These are phyloP conservation scores for Turnix velox DNA, from an alignment of 2,113 vertebrate species.

Conservation along the genomic window DNA sequence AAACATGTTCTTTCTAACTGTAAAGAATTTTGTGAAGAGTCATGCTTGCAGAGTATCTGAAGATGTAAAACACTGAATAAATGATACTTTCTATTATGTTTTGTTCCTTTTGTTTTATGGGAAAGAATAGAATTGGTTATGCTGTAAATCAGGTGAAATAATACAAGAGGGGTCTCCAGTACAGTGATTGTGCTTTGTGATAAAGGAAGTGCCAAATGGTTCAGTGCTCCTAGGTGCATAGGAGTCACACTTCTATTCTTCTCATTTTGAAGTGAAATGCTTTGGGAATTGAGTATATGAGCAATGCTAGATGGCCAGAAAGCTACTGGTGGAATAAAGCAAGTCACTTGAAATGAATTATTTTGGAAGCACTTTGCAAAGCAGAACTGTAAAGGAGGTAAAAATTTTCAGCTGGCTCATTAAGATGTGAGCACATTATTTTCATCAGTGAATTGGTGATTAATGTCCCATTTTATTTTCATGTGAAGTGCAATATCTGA, in stretches of 20 bases:
- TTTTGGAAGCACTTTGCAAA: conserved; percentile 24
- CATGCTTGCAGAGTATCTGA: background rate
- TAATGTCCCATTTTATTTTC: conserved; percentile 37
- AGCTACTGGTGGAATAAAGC: conserved; percentile 13
- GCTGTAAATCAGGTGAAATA: background rate
- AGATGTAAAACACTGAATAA: background rate
- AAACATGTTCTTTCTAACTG: background rate
- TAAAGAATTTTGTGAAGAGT: background rate
- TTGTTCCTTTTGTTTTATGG: background rate
- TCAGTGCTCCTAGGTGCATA: background rate
- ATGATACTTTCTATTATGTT: background rate
- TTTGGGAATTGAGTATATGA: conserved; percentile 48
- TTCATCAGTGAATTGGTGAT: conserved; percentile 35
- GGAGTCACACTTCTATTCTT: conserved; percentile 11
- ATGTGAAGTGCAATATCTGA: background rate
- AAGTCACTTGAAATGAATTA: conserved; percentile 59
- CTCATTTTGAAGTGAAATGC: conserved; percentile 38
- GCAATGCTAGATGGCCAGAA: background rate
- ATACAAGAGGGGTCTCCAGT: background rate
- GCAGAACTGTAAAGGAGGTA: conserved; percentile 25
- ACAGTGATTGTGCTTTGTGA: background rate
- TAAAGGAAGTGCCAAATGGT: conserved; percentile 6
- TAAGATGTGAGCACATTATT: background rate
- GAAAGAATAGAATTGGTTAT: background rate
- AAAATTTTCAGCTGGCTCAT: conserved; percentile 4